phyloP scores from a whole-genome alignment of 2,113 vertebrate genomes.

The Pluvialis apricaria region DNA sequence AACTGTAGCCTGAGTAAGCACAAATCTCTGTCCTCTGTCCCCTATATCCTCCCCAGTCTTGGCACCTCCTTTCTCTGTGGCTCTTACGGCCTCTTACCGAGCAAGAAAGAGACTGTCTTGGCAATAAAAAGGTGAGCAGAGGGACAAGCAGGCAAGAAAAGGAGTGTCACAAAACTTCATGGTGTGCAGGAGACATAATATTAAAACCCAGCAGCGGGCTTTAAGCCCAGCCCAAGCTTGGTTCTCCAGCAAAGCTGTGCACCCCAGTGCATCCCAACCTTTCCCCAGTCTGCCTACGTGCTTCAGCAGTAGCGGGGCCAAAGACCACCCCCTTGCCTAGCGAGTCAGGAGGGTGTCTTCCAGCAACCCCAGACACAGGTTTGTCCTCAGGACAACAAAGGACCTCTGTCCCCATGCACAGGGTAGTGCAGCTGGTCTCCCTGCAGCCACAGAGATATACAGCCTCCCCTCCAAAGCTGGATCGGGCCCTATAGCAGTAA shows the following conservation, averaged over 20 bases:
- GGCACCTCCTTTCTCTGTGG: background rate
- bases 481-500: background rate
- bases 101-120: background rate
- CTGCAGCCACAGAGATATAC: background rate
- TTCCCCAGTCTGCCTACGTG: background rate
- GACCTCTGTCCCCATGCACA: background rate
- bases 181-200: accelerated
- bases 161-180: background rate
- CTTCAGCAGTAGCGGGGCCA: background rate
- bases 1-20: background rate
- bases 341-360: accelerated
- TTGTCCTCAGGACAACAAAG: background rate
- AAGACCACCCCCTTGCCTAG: background rate
- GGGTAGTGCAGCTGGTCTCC: background rate
- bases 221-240: background rate
- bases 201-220: background rate
- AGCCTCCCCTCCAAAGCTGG: background rate
- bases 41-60: background rate
- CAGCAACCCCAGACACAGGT: background rate
- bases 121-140: background rate
- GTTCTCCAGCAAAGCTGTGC: background rate
- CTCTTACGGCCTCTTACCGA: background rate
- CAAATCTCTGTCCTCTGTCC: background rate
- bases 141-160: background rate
- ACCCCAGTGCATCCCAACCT: background rate